Base-by-base conservation (phyloP, 2,797 vertebrate species). In the Sternotherus odoratus region DNA sequence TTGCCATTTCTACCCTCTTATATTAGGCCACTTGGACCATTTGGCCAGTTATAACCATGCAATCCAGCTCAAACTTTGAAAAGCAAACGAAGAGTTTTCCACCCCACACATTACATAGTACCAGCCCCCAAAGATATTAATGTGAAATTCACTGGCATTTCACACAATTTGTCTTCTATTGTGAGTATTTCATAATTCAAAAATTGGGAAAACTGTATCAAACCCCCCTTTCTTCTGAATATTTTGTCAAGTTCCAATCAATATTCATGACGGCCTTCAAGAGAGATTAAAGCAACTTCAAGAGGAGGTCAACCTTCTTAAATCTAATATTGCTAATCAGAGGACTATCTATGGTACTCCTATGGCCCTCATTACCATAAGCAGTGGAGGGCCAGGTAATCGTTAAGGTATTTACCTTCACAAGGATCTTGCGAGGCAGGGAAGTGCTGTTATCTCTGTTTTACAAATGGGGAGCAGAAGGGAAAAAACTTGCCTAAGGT, bases 261-360 rank as follows among this genome's bases (percentile, higher is more conserved):
- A 72, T 24, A 19, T 74, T 26, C 69, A 26, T 74, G 39, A 28
- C 24, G 24, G 23, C 97, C 98, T 99, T 91, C 99, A 99, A 85
- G 99, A 99, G 91, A 98, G 99, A 89, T 98, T 99, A 91, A 98
- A 98, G 95, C 99, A 99, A 92, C 98, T 99, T 88, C 99, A 99
- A 66, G 99, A 99, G 85, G 99, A 99, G 95, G 98, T 99, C 93
- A 98, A 97, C 96, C 98, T 99, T 95, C 98, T 99, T 79, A 99
- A 99, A 98, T 98, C 98, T 50, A 99, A 99, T 96, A 98, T 99
- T 88, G 97, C 98, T 74, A 39, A 72, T 13, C n/a, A 72, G 69
- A 72, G 39, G 36, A 43, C 36, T 43, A 26, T 72, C 36, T 24
- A 13, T 74, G 39, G 23, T 74, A 43, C 36, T 74, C 21, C 4